Base-by-base conservation (phyloP, 1,140 invertebrate genomes). In the Nasonia vitripennis region DNA sequence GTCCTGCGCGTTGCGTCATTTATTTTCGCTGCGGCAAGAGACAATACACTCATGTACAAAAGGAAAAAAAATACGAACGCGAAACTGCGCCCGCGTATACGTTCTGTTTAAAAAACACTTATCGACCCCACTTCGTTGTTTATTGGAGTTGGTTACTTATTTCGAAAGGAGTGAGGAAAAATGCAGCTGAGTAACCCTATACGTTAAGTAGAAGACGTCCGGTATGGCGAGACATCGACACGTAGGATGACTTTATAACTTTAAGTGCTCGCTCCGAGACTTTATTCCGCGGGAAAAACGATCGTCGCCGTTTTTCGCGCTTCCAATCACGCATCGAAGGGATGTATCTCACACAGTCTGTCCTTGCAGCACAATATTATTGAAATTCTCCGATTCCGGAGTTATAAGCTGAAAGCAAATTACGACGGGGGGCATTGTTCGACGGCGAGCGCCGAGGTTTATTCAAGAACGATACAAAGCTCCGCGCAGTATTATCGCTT, bases 391-490 rank as follows among this genome's bases (percentile, higher is more conserved):
- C 55, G 17, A 62, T 20, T 62, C 4, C 20, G 14, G 48, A 51
- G 14, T 51, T 17, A 62, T 62, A 62, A 62, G 12, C 14, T 55
- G 14, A 20, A 41, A 73, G 37, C 23, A 51, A 48, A 51, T 73
- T 51, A 51, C 48, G 6, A 51, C 31, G 20, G 34, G 10, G 48
- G 7, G 17, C 11, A 82, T 82, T 82, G 51, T 82, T 75, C 48
- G 10, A 55, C 0, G 14, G 6, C 12, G 34, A 55, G 20, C 11
- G 14, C 14, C 12, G 34, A 55, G 20, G 34, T 27, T 62, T 62
- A 62, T 75, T 82, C 31, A 75, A n/a, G 27, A 73, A 51, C 34
- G 10, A 34, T 75, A 75, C 31, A 74, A 37, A 62, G 45, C 23
- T 74, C 41, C 27, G 34, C 2, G 34, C 9, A 9, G 31, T 23